Percentiles rank a stretch among this genome's conserved stretches.
Evolutionary conservation across 1,140 invertebrate genomes (phyloP).

Genomic region (Heliconius hermathena): DNA sequence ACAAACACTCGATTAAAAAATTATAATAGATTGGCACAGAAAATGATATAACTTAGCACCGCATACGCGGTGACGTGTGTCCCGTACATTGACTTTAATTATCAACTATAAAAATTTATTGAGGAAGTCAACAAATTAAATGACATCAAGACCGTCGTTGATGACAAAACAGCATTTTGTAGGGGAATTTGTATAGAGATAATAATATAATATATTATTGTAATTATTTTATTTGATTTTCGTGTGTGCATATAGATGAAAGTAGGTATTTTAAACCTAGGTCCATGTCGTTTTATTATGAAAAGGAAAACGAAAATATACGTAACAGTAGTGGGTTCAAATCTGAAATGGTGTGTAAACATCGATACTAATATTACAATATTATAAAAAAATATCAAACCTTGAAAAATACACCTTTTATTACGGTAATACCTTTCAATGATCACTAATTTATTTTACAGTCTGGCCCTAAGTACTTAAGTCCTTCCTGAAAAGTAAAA

Average conservation of each 20-base stretch:
- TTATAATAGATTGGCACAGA: neutral
- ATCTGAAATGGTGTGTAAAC: no score
- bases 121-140: constrained; percentile 43
- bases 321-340: no score
- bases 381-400: constrained; percentile 7
- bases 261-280: no score
- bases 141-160: constrained; percentile 28
- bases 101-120: constrained; percentile 45
- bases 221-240: neutral
- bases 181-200: neutral
- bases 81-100: constrained; percentile 40
- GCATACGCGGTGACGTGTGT: constrained; percentile 20
- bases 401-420: neutral
- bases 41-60: neutral
- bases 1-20: neutral
- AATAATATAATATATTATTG: neutral
- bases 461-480: neutral
- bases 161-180: constrained; percentile 28
- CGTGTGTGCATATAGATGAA: no score
- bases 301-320: no score
- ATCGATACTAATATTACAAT: neutral
- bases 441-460: constrained; percentile 9
- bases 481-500: constrained; percentile 3
- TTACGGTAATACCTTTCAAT: constrained; percentile 15
- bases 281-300: no score